Conservation (phyloP, 1,140 invertebrate species). For the Marisa cornuarietis region DNA sequence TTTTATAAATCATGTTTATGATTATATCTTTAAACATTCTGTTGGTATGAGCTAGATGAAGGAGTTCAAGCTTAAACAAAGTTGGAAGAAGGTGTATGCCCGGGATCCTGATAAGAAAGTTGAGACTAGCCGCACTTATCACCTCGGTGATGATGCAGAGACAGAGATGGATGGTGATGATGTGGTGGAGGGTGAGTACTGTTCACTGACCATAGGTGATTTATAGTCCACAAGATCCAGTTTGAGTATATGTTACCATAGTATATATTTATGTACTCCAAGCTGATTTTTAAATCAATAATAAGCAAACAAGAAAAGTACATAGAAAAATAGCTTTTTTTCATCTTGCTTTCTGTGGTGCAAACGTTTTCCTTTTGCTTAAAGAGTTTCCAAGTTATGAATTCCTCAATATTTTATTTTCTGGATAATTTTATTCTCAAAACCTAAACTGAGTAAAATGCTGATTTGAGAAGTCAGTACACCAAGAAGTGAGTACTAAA, state of each 20-base stretch:
- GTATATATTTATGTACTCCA: not conserved
- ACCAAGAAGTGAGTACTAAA: too few relatives aligned
- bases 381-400: too few relatives aligned
- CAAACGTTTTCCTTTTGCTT: too few relatives aligned
- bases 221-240: not conserved
- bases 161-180: conserved; percentile 67
- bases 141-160: conserved; percentile 68
- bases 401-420: too few relatives aligned
- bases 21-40: too few relatives aligned
- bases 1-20: too few relatives aligned
- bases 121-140: conserved; percentile 61
- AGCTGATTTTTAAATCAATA: not conserved
- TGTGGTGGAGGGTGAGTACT: conserved; percentile 63
- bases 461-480: too few relatives aligned
- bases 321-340: too few relatives aligned
- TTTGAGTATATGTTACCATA: not conserved
- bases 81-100: conserved; percentile 67
- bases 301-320: too few relatives aligned
- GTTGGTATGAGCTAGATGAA: conserved; percentile 52
- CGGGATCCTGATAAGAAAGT: conserved; percentile 59
- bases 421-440: too few relatives aligned
- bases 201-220: not conserved
- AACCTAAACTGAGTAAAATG: too few relatives aligned
- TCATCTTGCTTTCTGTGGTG: too few relatives aligned
- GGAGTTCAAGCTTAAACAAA: conserved; percentile 62